A percentile compares a stretch with the other conserved stretches of the same genome.
Conservation (phyloP, 2,797 vertebrate species). For the Leuciscus waleckii region DNA sequence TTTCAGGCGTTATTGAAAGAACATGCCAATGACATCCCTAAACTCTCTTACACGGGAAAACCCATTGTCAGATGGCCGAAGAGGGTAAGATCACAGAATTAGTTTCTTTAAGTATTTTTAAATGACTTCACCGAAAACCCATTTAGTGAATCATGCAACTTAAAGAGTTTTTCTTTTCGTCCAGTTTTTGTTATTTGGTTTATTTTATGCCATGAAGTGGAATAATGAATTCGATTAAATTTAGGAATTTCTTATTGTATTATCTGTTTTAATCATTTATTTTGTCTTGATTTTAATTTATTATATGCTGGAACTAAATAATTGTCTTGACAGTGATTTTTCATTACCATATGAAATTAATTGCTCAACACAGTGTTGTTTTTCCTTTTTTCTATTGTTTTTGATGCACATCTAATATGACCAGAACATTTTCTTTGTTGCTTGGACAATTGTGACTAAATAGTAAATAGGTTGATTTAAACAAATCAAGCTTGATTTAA, state of each 20-base stretch:
- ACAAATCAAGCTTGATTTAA: not conserved
- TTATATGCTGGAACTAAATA: not conserved
- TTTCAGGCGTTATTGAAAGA: conserved; percentile 89
- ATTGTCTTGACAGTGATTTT: not conserved
- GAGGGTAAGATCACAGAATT: conserved; percentile 76
- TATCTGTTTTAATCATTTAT: not conserved
- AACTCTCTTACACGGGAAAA: conserved; percentile 90
- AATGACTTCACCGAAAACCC: not conserved
- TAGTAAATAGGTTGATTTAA: not conserved
- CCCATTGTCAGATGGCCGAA: conserved; percentile 96
- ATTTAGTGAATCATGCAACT: not conserved
- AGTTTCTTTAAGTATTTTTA: not conserved
- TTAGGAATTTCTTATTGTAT: not conserved
- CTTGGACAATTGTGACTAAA: not conserved
- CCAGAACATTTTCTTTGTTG: not conserved
- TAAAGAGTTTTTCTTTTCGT: not conserved
- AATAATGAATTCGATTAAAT: not conserved
- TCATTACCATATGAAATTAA: not conserved
- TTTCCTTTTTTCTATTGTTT: not conserved
- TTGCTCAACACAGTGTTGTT: not conserved
- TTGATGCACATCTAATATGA: not conserved
- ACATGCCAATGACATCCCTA: conserved; percentile 87
- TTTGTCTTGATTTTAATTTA: not conserved
- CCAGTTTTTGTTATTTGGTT: not conserved
- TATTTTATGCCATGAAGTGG: not conserved